These are phyloP conservation scores for Gulo gulo DNA, from an alignment of 2,113 vertebrate genomes.

Conservation along the genomic window DNA sequence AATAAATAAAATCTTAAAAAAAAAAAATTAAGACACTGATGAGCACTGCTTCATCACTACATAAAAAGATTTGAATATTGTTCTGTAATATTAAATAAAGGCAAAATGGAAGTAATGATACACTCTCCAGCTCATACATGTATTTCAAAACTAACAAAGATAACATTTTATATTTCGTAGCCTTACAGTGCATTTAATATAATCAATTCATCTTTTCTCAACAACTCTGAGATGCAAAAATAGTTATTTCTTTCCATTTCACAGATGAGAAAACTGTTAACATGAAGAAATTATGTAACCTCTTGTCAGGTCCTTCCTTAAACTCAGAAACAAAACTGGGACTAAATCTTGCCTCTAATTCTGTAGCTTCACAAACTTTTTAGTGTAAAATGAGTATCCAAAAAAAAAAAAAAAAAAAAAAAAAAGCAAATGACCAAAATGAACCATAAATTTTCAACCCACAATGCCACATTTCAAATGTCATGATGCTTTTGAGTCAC, in stretches of 20 bases:
- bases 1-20: no score
- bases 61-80: not conserved
- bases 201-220: constrained; percentile 38
- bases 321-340: constrained; percentile 13
- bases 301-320: not conserved
- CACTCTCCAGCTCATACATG: not conserved
- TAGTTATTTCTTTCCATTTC: not conserved
- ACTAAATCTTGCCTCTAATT: constrained; percentile 34
- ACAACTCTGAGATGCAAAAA: not conserved
- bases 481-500: not conserved
- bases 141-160: constrained; percentile 15
- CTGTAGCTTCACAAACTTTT: not conserved
- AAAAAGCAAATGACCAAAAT: constrained; percentile 20
- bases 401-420: not conserved
- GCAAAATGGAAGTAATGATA: constrained; percentile 31
- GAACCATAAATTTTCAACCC: constrained; percentile 41
- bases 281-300: not conserved
- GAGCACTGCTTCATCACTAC: constrained; percentile 7
- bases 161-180: constrained; percentile 24
- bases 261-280: constrained; percentile 50
- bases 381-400: not conserved
- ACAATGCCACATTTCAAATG: constrained; percentile 5
- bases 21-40: constrained; percentile 10
- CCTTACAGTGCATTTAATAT: not conserved
- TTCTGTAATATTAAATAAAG: not conserved